These are phyloP conservation scores for Desoria tigrina DNA, from an alignment of 2,888 invertebrate species.

Conservation along the genomic window DNA sequence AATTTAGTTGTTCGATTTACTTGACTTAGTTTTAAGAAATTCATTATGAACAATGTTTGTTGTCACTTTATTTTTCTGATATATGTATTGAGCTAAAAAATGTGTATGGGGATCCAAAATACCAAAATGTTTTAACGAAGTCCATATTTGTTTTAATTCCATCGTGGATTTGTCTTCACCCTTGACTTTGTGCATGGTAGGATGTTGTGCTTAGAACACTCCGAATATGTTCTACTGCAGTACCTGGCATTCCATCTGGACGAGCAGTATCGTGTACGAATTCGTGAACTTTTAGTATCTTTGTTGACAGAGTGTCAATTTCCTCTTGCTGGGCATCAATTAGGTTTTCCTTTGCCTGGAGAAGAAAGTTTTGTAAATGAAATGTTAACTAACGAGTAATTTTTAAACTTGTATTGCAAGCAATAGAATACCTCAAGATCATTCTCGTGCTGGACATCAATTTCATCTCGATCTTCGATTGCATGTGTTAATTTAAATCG, in stretches of 20 bases:
- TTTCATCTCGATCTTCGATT: constrained; percentile 50
- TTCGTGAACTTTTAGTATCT: constrained; percentile 50
- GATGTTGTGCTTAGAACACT: constrained; percentile 24
- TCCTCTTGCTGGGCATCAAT: constrained; percentile 60
- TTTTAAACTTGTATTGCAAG: not conserved
- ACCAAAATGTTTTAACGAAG: too few relatives aligned
- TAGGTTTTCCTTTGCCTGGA: constrained; percentile 58
- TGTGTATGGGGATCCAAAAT: too few relatives aligned
- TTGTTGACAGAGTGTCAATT: constrained; percentile 57
- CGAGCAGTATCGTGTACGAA: constrained; percentile 44
- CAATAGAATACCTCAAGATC: constrained; percentile 41
- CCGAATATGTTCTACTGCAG: constrained; percentile 42
- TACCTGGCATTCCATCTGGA: constrained; percentile 36
- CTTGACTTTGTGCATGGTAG: not conserved
- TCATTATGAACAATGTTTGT: too few relatives aligned
- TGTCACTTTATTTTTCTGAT: too few relatives aligned
- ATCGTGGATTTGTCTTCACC: not conserved
- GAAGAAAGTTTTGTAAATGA: constrained; percentile 35
- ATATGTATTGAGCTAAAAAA: too few relatives aligned
- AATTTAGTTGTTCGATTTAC: too few relatives aligned
- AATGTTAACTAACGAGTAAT: not conserved
- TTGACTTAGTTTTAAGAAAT: too few relatives aligned
- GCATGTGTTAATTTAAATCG: constrained; percentile 46
- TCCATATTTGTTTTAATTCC: too few relatives aligned
- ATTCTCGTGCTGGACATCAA: constrained; percentile 47